These are phyloP conservation scores for Xestia sexstrigata DNA, from an alignment of 2,888 invertebrate species.

Conservation along the genomic window DNA sequence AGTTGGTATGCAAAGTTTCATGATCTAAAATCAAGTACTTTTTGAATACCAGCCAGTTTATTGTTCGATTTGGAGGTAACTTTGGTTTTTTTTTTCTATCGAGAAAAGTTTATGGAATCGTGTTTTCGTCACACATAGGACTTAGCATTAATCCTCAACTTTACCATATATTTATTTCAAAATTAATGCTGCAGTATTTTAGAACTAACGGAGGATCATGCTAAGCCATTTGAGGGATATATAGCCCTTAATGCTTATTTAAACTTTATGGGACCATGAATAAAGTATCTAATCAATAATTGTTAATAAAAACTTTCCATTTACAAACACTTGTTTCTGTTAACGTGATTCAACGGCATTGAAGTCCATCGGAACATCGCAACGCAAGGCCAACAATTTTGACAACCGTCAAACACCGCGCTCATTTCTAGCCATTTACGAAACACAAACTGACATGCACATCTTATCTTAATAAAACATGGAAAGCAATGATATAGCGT, in stretches of 20 bases:
- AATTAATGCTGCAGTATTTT: too few species aligned
- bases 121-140: too few species aligned
- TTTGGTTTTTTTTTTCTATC: too few species aligned
- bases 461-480: constrained; percentile 55
- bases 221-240: too few species aligned
- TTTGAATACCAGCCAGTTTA: too few species aligned
- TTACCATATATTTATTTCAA: too few species aligned
- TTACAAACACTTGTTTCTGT: constrained; percentile 16
- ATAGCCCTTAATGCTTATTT: neutral
- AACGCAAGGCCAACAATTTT: constrained; percentile 16
- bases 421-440: constrained; percentile 34
- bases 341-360: constrained; percentile 21
- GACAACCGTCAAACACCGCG: constrained; percentile 40
- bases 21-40: too few species aligned
- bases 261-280: neutral
- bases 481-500: constrained; percentile 44
- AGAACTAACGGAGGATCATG: too few species aligned
- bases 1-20: too few species aligned
- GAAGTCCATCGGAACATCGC: constrained; percentile 11
- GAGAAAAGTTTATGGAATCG: too few species aligned
- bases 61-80: too few species aligned
- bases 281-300: constrained; percentile 2
- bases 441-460: constrained; percentile 44
- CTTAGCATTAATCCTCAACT: too few species aligned
- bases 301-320: constrained; percentile 21